Evolutionary conservation across 2,888 invertebrate species (phyloP), one percentile per base, ranked within the genome.

Genomic region (Sinelater perroti): DNA sequence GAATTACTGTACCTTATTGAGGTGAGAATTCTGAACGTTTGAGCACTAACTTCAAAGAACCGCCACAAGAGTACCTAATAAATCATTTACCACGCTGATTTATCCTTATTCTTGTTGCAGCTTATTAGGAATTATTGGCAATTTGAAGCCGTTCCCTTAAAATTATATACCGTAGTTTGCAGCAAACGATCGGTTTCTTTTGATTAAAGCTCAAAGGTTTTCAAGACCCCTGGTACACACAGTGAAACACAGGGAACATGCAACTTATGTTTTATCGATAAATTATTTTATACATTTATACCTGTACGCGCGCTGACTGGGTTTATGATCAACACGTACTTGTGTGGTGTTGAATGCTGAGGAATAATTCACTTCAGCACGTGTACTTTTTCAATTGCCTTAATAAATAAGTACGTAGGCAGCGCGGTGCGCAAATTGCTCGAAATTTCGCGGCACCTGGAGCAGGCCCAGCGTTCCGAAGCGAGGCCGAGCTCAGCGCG

Each of bases 281-380:
- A 63, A 61, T 63, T 63, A 63, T 58, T 63, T 56, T 47, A 53
- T 40, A 52, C 56, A 60, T 60, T 56, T 52, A 44, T 42, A 52
- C 33, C 42, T 44, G 52, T 44, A 38, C 31, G 52, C 24, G 28
- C 42, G 44, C 40, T 31, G 52, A 24, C 52, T 44, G 52, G 42
- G 44, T 52, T 59, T 59, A 59, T 59, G 59, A 59, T 59, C 59
- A 54, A 59, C 59, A 54, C 54, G 49, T 26, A 36, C 42, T 40
- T 54, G 59, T 59, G 54, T 54, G 54, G 59, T 59, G 50, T 42
- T 49, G 54, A 42, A 49, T 49, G 49, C 42, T 24, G 38, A 59
- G 31, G 54, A 54, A 59, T 59, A 54, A 59, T 49, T 59, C 59
- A 59, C 49, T 26, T 54, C 59, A 45, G 54, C 35, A 42, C 59